Base-by-base conservation (phyloP, 2,113 vertebrate species). In the Bostrychus sinensis region DNA sequence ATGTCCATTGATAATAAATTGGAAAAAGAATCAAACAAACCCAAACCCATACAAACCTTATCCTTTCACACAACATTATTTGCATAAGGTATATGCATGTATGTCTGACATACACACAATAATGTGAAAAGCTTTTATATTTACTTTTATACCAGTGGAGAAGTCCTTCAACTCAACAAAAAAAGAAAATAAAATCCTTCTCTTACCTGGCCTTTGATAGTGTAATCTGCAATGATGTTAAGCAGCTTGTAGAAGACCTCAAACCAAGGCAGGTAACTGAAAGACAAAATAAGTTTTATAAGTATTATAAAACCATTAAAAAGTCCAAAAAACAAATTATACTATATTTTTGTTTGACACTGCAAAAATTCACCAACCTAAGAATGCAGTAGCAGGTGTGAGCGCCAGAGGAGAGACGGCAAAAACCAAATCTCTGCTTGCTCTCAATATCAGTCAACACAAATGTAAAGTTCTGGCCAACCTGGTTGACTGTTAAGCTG, bases 381-480 rank as follows among this genome's bases (percentile, higher is more conserved):
- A 93, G 86, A 51, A 93, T 89, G 75, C 92, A 93, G 77, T 90
- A 96, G 89, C 97, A 97, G 90, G 93, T 96, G 83, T 94, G 96
- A 68, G 94, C 94, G 51, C 95, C 96, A 0, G 96, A 96, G 73
- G 97, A 98, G 78, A 98, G 94, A 56, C 96, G 96, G 66, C 97
- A 99, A 89, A 99, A 99, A 5, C 97, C 97, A 62, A 98, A 99
- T 69, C 96, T 93, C 92, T 99, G 97, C 80, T 98, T 98, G 92
- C 97, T 98, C 88, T 98, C 95, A 85, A 98, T 95, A 92, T 99
- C 97, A 66, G 97, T 99, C 88, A 99, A 91, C 74, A 99, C 97
- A 80, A 99, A 99, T 0, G 97, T 98, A 81, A 99, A 99, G 91
- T 98, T 97, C 90, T 99, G 96, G 50, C 95, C 96, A 22, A 96